These are phyloP conservation scores for Watsonalla binaria DNA, from an alignment of 2,888 invertebrate genomes.

Conservation along the genomic window DNA sequence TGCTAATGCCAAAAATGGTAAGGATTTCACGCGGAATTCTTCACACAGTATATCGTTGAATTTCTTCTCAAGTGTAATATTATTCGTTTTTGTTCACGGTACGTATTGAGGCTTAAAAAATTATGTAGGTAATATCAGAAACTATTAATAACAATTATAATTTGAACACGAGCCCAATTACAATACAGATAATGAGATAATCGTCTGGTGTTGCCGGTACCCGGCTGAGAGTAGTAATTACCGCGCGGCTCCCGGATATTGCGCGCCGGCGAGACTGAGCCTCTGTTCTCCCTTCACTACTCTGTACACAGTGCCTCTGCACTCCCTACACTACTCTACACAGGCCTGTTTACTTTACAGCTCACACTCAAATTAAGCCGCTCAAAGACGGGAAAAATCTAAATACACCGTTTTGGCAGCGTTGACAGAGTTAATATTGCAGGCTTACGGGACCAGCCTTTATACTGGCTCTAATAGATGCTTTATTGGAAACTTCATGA, in stretches of 20 bases:
- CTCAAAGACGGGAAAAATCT: not conserved
- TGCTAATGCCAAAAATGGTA: no score
- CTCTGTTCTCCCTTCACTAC: not conserved
- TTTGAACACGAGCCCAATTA: not conserved
- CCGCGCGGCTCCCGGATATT: not conserved
- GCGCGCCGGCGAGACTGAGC: not conserved
- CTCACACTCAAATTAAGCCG: constrained; percentile 29
- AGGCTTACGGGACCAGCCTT: not conserved
- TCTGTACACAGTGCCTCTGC: constrained; percentile 3
- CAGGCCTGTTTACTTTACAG: constrained; percentile 18
- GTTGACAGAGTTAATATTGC: not conserved
- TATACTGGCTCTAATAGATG: not conserved
- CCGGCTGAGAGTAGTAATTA: not conserved
- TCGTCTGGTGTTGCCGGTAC: not conserved
- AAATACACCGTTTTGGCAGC: not conserved
- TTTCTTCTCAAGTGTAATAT: no score
- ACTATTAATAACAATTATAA: not conserved
- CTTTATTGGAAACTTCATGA: not conserved
- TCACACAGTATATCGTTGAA: no score
- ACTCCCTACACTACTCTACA: no score
- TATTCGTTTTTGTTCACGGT: no score
- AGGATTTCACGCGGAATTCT: no score
- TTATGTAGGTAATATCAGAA: not conserved
- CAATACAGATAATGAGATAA: not conserved
- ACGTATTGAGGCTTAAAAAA: no score